Evolutionary conservation across 2,888 invertebrate species (phyloP), one percentile per base, ranked within the genome.

Genomic region (Mechanitis mazaeus): DNA sequence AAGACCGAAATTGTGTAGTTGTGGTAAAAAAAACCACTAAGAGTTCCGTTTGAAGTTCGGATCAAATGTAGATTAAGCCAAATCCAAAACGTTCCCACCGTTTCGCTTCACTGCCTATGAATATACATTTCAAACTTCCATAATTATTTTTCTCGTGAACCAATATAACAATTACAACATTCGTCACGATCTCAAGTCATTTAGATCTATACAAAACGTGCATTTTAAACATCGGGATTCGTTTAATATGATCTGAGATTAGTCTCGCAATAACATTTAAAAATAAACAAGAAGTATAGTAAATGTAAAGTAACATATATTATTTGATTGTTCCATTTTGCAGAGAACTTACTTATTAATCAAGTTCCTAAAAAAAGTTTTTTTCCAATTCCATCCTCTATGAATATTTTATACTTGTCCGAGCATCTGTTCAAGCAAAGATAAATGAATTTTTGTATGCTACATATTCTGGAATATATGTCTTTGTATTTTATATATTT

Each of bases 81-180:
- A 81, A 81, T 80, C 80, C 75, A 65, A 84, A 83, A 82, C 75
- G 84, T 90, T 90, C 90, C 86, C 89, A 90, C 82, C 84, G 90
- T 81, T 79, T 75, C 84, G 89, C 83, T 85, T 77, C 81, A 84
- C 75, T 78, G 86, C 77, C 72, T 74, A 69, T 78, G 79, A 84
- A 85, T 83, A 76, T 83, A 80, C 79, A 75, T 82, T 83, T 73
- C 73, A 75, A 79, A 80, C 77, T 75, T 79, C 79, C 77, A 81
- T 86, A 85, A 89, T 88, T 87, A 86, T 87, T 85, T 85, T 79
- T 80, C 80, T 83, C 78, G 80, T 81, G 85, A 84, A 84, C 85
- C 87, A 86, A 87, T 88, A 87, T 82, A 81, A 81, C 83, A 82
- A 87, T 86, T 86, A 81, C 75, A 76, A 71, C 75, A 86, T 90